Base-by-base conservation (phyloP, 2,888 invertebrate species). In the Scrobipalpa costella region DNA sequence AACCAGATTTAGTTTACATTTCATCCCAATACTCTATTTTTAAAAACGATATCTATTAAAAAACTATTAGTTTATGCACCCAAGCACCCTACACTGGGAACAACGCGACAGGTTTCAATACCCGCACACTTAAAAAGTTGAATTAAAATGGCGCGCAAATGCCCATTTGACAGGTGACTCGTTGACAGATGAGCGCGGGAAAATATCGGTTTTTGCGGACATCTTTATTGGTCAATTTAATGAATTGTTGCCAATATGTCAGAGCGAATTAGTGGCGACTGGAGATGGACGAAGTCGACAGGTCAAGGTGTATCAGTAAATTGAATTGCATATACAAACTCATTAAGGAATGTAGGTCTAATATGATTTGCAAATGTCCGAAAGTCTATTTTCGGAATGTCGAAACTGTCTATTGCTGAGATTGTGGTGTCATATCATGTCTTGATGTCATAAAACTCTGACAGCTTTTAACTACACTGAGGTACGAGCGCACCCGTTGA, bases 101-200 rank as follows among this genome's bases (percentile, higher is more conserved):
- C 13, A 38, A 38, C 38, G 7, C 47, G 47, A n/a, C 15, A 15
- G n/a, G 47, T 47, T 47, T 15, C 47, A 47, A 19, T 9, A 9
- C n/a, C 15, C n/a, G 7, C 5, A 19, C 17, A 15, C 7, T 1
- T 17, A 55, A 55, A 55, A 55, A 27, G 27, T 0, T n/a, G 38
- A 38, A 44, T 44, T 44, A 59, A 59, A 58, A 58, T 58, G 33
- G 19, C 57, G 17, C 21, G 17, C 38, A 38, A 58, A 58, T 58
- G 38, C 57, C 38, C 57, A 34, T 58, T 58, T 59, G 44, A 44
- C 59, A 59, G 44, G 59, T 59, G 44, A 44, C 17, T 11, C 3
- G 57, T 13, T 57, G 57, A 57, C 57, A 38, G 57, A 57, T 57
- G 57, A 57, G 36, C 57, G 15, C 57, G 57, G 9, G 57, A 57